Percentiles rank a stretch among this genome's conserved stretches.
These are phyloP conservation scores for Drosophila kikkawai DNA, from an alignment of 1,140 invertebrate genomes.

Conservation along the genomic window DNA sequence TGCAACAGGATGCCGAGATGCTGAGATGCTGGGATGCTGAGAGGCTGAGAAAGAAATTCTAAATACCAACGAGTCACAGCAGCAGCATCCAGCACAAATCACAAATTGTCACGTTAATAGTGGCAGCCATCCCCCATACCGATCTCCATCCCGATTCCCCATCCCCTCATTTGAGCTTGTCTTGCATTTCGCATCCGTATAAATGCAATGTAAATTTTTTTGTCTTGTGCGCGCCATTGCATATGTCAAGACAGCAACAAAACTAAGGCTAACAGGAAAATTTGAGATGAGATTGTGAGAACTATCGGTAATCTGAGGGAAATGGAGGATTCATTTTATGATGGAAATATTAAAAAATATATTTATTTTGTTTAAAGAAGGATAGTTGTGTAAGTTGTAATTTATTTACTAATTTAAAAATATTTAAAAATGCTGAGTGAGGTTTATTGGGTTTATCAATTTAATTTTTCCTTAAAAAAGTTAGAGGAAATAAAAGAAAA, in stretches of 20 bases:
- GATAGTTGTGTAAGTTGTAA: background rate
- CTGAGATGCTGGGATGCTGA: constrained; percentile 35
- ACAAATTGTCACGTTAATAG: constrained; percentile 84
- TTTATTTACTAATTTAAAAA: background rate
- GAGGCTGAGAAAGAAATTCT: constrained; percentile 74
- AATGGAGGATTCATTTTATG: background rate
- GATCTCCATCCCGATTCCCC: constrained; percentile 3
- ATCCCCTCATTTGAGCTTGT: constrained; percentile 48
- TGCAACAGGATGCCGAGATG: constrained; percentile 56
- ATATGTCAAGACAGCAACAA: constrained; percentile 78
- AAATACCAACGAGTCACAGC: constrained; percentile 73
- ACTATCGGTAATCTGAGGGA: background rate
- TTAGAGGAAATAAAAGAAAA: no score
- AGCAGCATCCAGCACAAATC: constrained; percentile 71
- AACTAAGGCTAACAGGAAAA: constrained; percentile 6
- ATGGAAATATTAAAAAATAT: background rate
- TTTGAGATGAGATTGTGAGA: constrained; percentile 9
- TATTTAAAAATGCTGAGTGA: background rate
- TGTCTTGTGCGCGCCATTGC: constrained; percentile 76
- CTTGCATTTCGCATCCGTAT: constrained; percentile 76
- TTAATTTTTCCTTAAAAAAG: no score
- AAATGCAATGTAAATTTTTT: constrained; percentile 84
- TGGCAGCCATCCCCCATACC: constrained; percentile 48
- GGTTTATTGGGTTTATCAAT: no score
- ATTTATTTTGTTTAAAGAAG: background rate